Evolutionary conservation across 2,113 vertebrate species (phyloP), one percentile per base, ranked within the genome.

Genomic region (Vulpes ferrilata): DNA sequence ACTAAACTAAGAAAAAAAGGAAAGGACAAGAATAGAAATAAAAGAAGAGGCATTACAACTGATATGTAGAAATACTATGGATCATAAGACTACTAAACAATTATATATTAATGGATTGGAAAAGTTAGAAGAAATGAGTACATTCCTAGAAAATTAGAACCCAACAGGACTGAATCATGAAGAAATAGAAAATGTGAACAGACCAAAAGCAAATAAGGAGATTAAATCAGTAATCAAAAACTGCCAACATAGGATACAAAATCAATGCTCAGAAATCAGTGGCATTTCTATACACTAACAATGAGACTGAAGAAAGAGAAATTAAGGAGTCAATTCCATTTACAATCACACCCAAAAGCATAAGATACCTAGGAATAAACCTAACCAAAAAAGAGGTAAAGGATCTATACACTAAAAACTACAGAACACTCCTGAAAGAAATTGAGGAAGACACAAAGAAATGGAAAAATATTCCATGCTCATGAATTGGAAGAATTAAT

Each of bases 131-230:
- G 11, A 90, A 91, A 86, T 91, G 7, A 20, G 59, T 43, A 79
- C 22, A 64, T 81, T 95, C n/a, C 55, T 53, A 43, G 62, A 85
- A 76, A 88, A 60, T 64, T 27, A 95, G 16, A 80, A 71, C 48
- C 53, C 62, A 53, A 38, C 25, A 64, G 62, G 15, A 60, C 38
- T 88, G 17, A 80, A 93, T 67, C 19, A 59, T 80, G 22, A 69
- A 93, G 51, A 93, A 87, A 57, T 25, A 69, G 15, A 93, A 93
- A 80, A 51, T 93, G 51, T 86, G n/a, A 87, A 79, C n/a, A 86
- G 3, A 79, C 27, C 27, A 32, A 48, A 22, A 43, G 20, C 55
- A 84, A 90, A 6, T 57, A 82, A 65, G n/a, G 25, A 93, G 17
- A 85, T 43, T 65, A 20, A 38, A 38, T 64, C 25, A 57, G 11